phyloP scores from a whole-genome alignment of 2,888 invertebrate genomes.

The Drosophila picticornis region DNA sequence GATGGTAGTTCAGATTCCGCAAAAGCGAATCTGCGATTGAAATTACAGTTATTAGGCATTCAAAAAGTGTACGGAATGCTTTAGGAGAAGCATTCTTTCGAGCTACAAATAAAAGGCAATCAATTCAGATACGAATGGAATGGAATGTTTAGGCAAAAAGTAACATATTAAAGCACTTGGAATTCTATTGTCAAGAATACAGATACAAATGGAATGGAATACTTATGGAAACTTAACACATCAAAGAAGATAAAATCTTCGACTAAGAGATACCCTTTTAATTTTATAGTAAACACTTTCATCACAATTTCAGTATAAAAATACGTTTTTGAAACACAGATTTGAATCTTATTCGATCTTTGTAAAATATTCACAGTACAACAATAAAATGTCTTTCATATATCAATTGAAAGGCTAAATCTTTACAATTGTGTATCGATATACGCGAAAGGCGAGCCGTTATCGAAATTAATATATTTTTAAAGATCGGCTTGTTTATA shows the following conservation, averaged over 20 bases:
- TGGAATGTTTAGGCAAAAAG: neutral
- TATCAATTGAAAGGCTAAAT: neutral
- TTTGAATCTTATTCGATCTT: neutral
- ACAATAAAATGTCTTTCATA: neutral
- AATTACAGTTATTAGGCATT: constrained; percentile 1
- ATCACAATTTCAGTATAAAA: neutral
- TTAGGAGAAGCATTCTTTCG: neutral
- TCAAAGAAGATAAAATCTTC: neutral
- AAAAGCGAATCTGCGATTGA: neutral
- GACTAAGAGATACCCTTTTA: neutral
- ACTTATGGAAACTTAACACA: neutral
- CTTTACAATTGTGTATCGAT: neutral
- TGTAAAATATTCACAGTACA: too few relatives aligned
- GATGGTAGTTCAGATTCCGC: constrained; percentile 16
- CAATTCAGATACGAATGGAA: neutral
- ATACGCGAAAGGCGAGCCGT: neutral
- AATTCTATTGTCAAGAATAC: neutral
- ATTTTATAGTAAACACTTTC: neutral
- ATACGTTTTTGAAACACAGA: neutral
- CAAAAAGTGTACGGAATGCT: neutral
- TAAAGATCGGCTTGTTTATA: neutral
- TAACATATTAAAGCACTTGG: neutral
- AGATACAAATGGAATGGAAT: neutral
- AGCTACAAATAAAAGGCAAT: neutral
- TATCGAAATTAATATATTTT: neutral